phyloP scores from a whole-genome alignment of 2,113 vertebrate genomes.

The Alligator sinensis region DNA sequence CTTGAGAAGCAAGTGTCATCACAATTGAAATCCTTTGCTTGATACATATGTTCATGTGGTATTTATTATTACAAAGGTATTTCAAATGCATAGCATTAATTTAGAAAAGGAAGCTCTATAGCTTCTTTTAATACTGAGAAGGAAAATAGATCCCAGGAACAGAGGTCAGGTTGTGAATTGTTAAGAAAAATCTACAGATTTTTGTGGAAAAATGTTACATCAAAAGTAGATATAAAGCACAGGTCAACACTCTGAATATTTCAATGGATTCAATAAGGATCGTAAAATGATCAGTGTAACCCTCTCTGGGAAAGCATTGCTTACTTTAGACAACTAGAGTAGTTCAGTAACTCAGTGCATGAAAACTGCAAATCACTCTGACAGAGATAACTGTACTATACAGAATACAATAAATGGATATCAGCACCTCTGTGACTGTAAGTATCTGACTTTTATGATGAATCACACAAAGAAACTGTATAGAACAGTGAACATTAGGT shows the following conservation, averaged over 20 bases:
- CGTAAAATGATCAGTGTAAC: slow-evolving; percentile 16
- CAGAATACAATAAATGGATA: slow-evolving; percentile 42
- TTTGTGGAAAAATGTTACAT: background rate
- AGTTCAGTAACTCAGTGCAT: background rate
- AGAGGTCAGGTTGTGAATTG: background rate
- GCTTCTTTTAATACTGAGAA: background rate
- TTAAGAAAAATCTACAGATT: background rate
- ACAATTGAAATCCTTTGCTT: slow-evolving; percentile 77
- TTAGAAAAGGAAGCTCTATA: slow-evolving; percentile 61
- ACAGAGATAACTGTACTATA: background rate
- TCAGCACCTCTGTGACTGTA: background rate
- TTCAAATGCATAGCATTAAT: slow-evolving; percentile 72
- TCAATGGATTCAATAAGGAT: slow-evolving; percentile 36
- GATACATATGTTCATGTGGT: slow-evolving; percentile 77
- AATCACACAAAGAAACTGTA: background rate
- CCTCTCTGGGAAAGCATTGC: slow-evolving; percentile 32
- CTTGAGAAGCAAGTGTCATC: slow-evolving; percentile 82
- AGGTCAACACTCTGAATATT: slow-evolving; percentile 50
- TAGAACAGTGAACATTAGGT: background rate
- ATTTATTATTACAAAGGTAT: slow-evolving; percentile 81
- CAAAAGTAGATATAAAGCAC: slow-evolving; percentile 27
- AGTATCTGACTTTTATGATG: slow-evolving; percentile 9
- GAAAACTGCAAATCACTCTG: background rate
- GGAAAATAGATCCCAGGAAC: background rate
- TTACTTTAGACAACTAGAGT: background rate